Evolutionary conservation across 2,888 invertebrate genomes (phyloP).

Genomic region (Tryphoninae sp.): DNA sequence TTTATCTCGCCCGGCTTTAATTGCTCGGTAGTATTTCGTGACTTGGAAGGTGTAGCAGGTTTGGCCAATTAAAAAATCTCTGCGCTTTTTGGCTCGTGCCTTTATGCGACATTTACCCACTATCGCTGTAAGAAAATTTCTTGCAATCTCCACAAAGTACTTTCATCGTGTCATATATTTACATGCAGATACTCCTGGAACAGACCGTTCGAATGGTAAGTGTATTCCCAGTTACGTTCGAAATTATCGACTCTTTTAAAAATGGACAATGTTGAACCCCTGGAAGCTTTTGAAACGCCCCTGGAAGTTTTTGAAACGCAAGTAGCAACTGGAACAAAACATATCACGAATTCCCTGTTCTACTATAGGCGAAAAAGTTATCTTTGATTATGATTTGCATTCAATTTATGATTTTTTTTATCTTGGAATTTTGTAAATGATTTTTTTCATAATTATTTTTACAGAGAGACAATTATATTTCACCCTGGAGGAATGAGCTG

Average conservation of each 20-base stretch:
- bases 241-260: not conserved
- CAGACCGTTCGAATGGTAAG: constrained; percentile 66
- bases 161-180: constrained; percentile 51
- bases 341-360: not conserved
- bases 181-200: constrained; percentile 64
- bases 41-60: not conserved
- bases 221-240: constrained; percentile 22
- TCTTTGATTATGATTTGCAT: not conserved
- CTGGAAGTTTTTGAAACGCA: not conserved
- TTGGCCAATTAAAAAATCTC: constrained; percentile 54
- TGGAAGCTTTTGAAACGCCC: not conserved
- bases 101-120: not conserved
- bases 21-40: constrained; percentile 28
- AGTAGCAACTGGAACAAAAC: not conserved
- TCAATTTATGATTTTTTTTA: not conserved
- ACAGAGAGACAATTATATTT: not conserved
- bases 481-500: not conserved
- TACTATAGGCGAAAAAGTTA: not conserved
- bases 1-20: constrained; percentile 39
- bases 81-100: constrained; percentile 16
- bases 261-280: not conserved
- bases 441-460: not conserved
- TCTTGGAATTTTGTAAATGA: not conserved
- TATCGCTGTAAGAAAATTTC: constrained; percentile 9
- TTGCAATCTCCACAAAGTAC: constrained; percentile 12